Conservation (phyloP, 2,888 invertebrate species). For the Capitulum mitella region DNA sequence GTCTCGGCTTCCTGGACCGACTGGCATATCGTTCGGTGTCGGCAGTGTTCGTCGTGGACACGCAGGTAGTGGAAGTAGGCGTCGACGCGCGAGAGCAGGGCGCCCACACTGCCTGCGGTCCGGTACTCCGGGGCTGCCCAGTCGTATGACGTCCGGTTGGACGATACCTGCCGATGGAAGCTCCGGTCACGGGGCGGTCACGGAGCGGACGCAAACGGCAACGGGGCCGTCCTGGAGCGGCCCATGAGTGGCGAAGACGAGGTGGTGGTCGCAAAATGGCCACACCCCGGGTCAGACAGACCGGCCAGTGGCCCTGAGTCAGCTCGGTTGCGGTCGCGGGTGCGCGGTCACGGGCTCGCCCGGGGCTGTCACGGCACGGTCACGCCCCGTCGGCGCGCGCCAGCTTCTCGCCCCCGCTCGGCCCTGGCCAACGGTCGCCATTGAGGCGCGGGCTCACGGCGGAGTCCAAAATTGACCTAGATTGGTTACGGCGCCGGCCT, state of each 20-base stretch:
- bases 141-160: not conserved
- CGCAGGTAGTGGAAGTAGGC: conserved; percentile 31
- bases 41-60: conserved; percentile 29
- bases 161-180: not conserved
- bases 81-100: conserved; percentile 31
- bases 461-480: conserved; percentile 5
- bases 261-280: too few species aligned
- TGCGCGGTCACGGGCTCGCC: too few species aligned
- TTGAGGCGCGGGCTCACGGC: not conserved
- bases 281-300: too few species aligned
- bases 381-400: too few species aligned
- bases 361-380: too few species aligned
- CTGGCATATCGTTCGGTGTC: conserved; percentile 29
- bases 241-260: too few species aligned
- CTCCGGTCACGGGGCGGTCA: not conserved
- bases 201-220: too few species aligned
- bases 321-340: too few species aligned
- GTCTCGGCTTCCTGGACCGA: conserved; percentile 25
- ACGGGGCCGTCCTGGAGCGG: too few species aligned
- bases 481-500: not conserved
- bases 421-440: not conserved
- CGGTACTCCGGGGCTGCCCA: not conserved
- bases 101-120: conserved; percentile 6
- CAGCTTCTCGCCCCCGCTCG: not conserved
- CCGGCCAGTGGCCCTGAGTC: too few species aligned